Base-by-base conservation (phyloP, 2,797 vertebrate genomes). In the Phalloptychus januarius region DNA sequence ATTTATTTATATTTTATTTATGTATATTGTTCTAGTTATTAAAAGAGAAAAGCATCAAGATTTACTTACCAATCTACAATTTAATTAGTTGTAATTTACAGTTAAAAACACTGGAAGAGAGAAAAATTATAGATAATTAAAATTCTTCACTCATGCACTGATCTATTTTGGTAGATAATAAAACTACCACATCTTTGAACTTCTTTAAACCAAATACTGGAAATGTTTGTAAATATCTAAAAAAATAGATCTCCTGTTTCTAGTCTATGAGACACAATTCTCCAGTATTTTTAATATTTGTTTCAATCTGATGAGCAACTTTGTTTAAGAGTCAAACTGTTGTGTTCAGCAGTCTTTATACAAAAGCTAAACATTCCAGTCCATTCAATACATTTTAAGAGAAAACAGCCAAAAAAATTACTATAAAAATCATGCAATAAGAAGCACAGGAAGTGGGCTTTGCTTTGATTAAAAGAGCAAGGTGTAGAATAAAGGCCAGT, bases 391-490 rank as follows among this genome's bases (percentile, higher is more conserved):
- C 71, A 86, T 86, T 90, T 90, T 81, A 82, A 48, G 78, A 71
- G 67, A 72, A 85, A 91, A 88, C 36, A 67, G 12, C 3, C 12
- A 83, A 90, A 81, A 87, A 88, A 77, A 75, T 46, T 65, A 82
- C 8, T 8, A 89, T 87, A 69, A 63, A 86, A 89, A 92, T 70
- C 78, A 84, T 86, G 91, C 89, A 88, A 87, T 88, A 91, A 94
- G 86, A 83, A 88, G 86, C 91, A 77, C 87, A 78, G 91, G 91
- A 90, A 88, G 93, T 88, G 87, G 90, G 93, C 95, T 96, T 95
- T 95, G 94, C 94, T 95, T 96, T 96, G 96, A 96, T 96, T 96
- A 96, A 96, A 95, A 95, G 94, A 96, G 93, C 91, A 92, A 95
- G 95, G 94, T 94, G 91, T 92, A 93, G 93, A 96, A 96, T 95